A percentile compares a stretch with the other conserved stretches of the same genome.
Conservation (phyloP, 2,113 vertebrate genomes). For the Apus apus region DNA sequence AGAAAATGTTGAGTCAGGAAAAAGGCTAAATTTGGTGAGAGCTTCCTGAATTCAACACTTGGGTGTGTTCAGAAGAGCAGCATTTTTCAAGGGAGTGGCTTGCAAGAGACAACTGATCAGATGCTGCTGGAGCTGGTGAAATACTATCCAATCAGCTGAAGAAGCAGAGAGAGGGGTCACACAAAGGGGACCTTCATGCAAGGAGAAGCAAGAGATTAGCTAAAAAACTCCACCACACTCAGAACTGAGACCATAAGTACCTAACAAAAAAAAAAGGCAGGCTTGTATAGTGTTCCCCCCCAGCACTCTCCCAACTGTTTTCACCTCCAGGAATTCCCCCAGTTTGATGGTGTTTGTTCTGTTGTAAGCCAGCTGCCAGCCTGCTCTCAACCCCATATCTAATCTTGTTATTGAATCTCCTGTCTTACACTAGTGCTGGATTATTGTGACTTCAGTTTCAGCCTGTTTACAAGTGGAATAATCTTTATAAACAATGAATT, state of each 20-base stretch:
- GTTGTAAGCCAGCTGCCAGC: neutral
- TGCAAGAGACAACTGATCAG: neutral
- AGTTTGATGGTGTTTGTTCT: neutral
- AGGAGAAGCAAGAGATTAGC: neutral
- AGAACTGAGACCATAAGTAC: neutral
- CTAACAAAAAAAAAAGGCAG: neutral
- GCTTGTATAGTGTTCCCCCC: fast-evolving
- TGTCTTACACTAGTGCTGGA: neutral
- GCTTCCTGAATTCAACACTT: neutral
- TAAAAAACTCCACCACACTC: neutral
- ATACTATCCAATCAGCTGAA: neutral
- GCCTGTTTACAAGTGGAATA: neutral
- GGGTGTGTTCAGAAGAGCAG: neutral
- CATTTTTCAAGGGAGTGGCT: neutral
- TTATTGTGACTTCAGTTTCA: neutral
- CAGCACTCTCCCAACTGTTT: neutral
- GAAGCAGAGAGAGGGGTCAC: neutral
- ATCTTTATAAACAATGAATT: neutral
- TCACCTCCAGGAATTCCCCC: neutral
- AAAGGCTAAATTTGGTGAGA: neutral
- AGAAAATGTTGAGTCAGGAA: neutral
- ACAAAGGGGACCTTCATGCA: neutral
- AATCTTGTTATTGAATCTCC: neutral
- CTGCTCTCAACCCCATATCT: neutral
- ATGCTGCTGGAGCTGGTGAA: neutral